Base-by-base conservation (phyloP, 2,113 vertebrate genomes). In the Macroglossus sobrinus region DNA sequence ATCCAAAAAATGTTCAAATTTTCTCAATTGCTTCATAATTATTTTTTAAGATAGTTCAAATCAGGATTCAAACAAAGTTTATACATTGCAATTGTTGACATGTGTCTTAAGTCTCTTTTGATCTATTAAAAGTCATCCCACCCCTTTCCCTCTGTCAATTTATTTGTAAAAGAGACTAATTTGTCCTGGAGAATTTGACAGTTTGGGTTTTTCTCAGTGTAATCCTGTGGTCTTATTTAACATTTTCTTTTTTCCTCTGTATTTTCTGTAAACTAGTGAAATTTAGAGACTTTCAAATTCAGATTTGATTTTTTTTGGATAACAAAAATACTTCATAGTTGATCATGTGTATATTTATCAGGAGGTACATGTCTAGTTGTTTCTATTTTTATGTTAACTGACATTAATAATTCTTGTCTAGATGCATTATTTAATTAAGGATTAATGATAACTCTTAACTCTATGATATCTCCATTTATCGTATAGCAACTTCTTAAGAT, bases 231-330 rank as follows among this genome's bases (percentile, higher is more conserved):
- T 7, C 4, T 57, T 92, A 96, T 69, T 94, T 89, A 50, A 50
- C 68, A 61, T 63, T n/a, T 38, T 79, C 5, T 72, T 84, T 13
- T 86, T 80, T 47, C 35, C 33, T 15, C 35, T 82, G 24, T 91
- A 45, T 94, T 89, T 93, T 91, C 63, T 93, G 24, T 96, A 50
- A 64, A 19, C 14, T 69, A 61, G 43, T 12, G 18, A 30, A 11
- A 81, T 86, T 84, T 95, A 76, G 59, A 95, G 72, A 50, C 16
- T 76, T 88, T 89, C 19, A 71, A 93, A 72, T 71, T 90, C 43
- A 76, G 38, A 9, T 38, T 75, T 61, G 26, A 68, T 66, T n/a
- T 40, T 50, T 80, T 79, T 80, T 85, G 14, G 26, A 19, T 63
- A 74, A 76, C 33, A 75, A 66, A 87, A 71, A 55, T 68, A 47